Percentiles rank a stretch among this genome's conserved stretches.
Conservation (phyloP, 1,140 invertebrate species). For the Calosoma granatense region DNA sequence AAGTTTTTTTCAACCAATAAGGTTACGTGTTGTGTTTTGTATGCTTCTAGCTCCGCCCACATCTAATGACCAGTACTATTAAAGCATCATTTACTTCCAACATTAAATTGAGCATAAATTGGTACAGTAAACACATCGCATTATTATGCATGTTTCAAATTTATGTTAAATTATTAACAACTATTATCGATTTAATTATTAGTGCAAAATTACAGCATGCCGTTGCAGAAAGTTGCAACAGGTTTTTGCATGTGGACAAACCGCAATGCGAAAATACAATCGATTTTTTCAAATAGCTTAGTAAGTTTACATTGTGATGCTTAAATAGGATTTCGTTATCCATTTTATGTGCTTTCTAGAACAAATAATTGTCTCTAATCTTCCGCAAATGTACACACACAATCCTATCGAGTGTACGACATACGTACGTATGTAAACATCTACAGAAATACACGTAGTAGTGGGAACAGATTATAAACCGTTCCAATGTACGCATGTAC, state of each 20-base stretch:
- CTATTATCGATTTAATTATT: background rate
- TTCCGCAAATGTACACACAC: no score
- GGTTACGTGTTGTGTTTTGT: constrained; percentile 16
- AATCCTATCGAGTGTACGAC: no score
- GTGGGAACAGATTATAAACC: no score
- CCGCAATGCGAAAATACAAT: constrained; percentile 3
- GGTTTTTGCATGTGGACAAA: background rate
- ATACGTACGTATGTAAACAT: no score
- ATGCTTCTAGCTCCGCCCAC: constrained; percentile 22
- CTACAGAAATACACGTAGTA: no score
- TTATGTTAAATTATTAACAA: constrained; percentile 4
- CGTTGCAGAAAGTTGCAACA: background rate
- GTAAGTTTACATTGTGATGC: no score
- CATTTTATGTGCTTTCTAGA: no score
- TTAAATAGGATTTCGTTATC: no score
- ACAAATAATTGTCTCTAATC: no score
- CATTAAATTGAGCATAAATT: constrained; percentile 29
- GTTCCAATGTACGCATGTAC: no score
- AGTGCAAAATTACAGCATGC: background rate
- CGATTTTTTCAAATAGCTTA: background rate
- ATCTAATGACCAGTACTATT: constrained; percentile 26
- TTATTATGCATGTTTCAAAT: constrained; percentile 13
- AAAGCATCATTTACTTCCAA: constrained; percentile 32
- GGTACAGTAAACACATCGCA: constrained; percentile 22
- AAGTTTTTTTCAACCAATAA: background rate